Evolutionary conservation across 2,797 vertebrate genomes (phyloP), one percentile per base, ranked within the genome.

Genomic region (Hoplostethus mediterraneus): DNA sequence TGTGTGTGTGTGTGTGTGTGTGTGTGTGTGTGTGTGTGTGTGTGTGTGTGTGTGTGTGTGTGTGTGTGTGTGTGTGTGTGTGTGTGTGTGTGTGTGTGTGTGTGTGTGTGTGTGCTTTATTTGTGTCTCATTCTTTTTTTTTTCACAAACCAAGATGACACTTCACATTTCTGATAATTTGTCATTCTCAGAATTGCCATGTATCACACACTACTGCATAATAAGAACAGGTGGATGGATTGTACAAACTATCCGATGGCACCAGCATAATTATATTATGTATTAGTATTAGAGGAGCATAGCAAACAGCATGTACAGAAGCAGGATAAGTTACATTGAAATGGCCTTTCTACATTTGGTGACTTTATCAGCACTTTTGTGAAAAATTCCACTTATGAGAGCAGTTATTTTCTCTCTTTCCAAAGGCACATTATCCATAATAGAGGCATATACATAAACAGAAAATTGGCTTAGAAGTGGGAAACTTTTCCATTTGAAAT

Each of bases 61-160:
- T 21, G 21, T 21, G 21, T 21, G 21, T 21, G 21, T 21, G 21
- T 21, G 21, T 21, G 21, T 21, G 21, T 21, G 21, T 21, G 21
- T 21, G 21, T 21, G 21, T 21, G 21, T 21, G 21, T 21, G 21
- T 21, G 21, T 21, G 21, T 21, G 1, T 21, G 21, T 21, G 21
- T 21, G 1, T 21, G 21, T 21, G 21, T 21, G 21, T 21, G 21
- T 21, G 21, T 21, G 63, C 30, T 76, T 67, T 53, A 53, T 64
- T 72, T 79, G 71, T 74, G 67, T 73, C 87, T 92, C 87, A 87
- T 93, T 93, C 90, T 89, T 89, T 89, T 63, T 78, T 55, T 66
- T 72, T 68, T n/a, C 63, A 61, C 73, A 87, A 83, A 90, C 71
- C 86, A 77, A 85, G 67, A 63, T 72, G 85, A 88, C 51, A 31